Evolutionary conservation across 1,140 invertebrate genomes (phyloP).

Genomic region (Pseudomyrmex flavicornis): DNA sequence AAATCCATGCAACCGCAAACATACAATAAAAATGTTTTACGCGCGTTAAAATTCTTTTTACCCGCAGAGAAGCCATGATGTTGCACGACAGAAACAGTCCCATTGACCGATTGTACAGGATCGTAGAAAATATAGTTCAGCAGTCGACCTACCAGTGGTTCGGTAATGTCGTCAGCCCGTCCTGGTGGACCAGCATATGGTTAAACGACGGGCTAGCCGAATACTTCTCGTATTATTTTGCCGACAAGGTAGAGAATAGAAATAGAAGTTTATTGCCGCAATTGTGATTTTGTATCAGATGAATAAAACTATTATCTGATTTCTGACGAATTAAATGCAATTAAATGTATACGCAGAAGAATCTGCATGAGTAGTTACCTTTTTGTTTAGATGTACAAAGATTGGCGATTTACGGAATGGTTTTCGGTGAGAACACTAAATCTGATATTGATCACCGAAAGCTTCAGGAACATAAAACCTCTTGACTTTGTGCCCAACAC

Average conservation of each 20-base stretch:
- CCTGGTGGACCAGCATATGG: slow-evolving; percentile 93
- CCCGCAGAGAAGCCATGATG: slow-evolving; percentile 53
- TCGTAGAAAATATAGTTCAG: slow-evolving; percentile 90
- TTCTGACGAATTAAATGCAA: slow-evolving; percentile 12
- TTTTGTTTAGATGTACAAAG: slow-evolving; percentile 84
- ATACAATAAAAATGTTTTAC: background rate
- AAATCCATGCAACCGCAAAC: background rate
- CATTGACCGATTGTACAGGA: slow-evolving; percentile 86
- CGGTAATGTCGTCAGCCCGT: slow-evolving; percentile 91
- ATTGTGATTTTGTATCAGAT: background rate
- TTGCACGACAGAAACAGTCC: slow-evolving; percentile 73
- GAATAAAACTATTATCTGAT: background rate
- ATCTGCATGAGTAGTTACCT: background rate
- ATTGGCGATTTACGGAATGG: slow-evolving; percentile 92
- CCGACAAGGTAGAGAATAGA: slow-evolving; percentile 61
- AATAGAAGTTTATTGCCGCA: background rate
- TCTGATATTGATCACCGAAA: background rate
- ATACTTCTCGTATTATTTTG: slow-evolving; percentile 89
- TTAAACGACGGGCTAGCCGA: slow-evolving; percentile 93
- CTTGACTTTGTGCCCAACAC: slow-evolving; percentile 10
- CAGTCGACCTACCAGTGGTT: slow-evolving; percentile 94
- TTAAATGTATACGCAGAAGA: background rate
- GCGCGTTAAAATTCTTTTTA: background rate
- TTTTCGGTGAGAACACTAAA: slow-evolving; percentile 88
- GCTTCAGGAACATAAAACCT: background rate